Base-by-base conservation (phyloP, 2,888 invertebrate genomes). In the Drosophila mimetica region DNA sequence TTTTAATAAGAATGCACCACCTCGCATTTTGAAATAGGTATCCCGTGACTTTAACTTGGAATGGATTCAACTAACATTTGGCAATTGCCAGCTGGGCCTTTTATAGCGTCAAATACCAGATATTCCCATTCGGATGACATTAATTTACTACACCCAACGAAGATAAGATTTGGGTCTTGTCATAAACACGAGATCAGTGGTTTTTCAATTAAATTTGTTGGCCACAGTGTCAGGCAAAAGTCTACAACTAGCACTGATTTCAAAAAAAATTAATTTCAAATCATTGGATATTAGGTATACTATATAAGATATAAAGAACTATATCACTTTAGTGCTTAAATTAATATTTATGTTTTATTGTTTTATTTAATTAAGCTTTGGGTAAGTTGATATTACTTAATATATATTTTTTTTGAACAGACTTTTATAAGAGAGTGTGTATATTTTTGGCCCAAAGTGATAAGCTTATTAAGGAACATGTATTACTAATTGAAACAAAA, bases 161-260 rank as follows among this genome's bases (percentile, higher is more conserved):
- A 67, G 80, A 81, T 81, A 74, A 81, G 80, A 81, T 81, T 84
- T 28, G 55, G 28, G 7, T 47, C 42, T 44, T 70, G 70, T 75
- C 75, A 47, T 14, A 28, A 28, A 30, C 14, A 37, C n/a, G 16
- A 42, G 41, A 42, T 63, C 28, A 36, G 20, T n/a, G 32, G 16
- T 14, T 20, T 47, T 58, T 42, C 34, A 58, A 41, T 41, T 58
- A 41, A n/a, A 34, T 18, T 28, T 42, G 1, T 25, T 8, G 22
- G 3, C n/a, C 16, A 59, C 5, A 41, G 5, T 34, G 7, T 4
- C 9, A 9, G 13, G 3, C 9, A 42, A 32, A 42, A 42, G 42
- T 34, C 14, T 16, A 9, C 2, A 14, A 6, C 18, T n/a, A n/a
- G n/a, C n/a, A n/a, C n/a, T 32, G 2, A 14, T n/a, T 0, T 13